Percentiles rank a stretch among this genome's conserved stretches.
phyloP scores from a whole-genome alignment of 2,113 vertebrate species.

The Boulengeromyrus knoepffleri region DNA sequence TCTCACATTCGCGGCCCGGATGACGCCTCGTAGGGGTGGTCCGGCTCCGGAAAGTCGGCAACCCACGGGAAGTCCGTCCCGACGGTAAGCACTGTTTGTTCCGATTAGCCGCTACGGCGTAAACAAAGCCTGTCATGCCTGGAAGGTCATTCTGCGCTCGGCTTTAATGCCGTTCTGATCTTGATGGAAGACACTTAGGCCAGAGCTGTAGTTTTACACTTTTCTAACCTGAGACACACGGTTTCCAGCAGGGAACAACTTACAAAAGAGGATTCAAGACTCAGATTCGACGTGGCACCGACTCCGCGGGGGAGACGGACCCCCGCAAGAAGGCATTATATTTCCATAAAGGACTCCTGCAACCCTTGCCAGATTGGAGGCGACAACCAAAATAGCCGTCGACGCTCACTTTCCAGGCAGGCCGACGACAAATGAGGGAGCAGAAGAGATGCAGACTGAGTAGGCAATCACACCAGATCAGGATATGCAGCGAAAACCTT shows the following conservation, averaged over 20 bases:
- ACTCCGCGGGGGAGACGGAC: not conserved
- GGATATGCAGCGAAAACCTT: not conserved
- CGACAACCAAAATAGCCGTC: not conserved
- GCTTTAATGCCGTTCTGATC: not conserved
- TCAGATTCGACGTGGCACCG: not conserved
- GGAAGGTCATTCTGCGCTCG: not conserved
- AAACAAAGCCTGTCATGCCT: not conserved
- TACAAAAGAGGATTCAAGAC: not conserved
- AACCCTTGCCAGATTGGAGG: not conserved
- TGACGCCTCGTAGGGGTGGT: not conserved
- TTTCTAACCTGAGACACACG: not conserved
- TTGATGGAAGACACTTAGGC: not conserved
- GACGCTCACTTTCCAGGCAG: not conserved
- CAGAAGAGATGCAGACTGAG: not conserved
- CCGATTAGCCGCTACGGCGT: not conserved
- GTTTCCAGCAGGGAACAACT: not conserved
- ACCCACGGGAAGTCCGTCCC: not conserved
- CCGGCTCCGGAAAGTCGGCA: not conserved
- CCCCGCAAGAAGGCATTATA: not conserved
- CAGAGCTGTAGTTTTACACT: not conserved
- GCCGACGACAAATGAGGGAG: not conserved
- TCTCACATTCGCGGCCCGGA: not conserved
- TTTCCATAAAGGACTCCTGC: not conserved
- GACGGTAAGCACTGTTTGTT: not conserved
- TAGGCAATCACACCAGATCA: not conserved